Percentiles rank a stretch among this genome's conserved stretches.
phyloP scores from a whole-genome alignment of 2,797 vertebrate genomes.

The Lepus townsendii region DNA sequence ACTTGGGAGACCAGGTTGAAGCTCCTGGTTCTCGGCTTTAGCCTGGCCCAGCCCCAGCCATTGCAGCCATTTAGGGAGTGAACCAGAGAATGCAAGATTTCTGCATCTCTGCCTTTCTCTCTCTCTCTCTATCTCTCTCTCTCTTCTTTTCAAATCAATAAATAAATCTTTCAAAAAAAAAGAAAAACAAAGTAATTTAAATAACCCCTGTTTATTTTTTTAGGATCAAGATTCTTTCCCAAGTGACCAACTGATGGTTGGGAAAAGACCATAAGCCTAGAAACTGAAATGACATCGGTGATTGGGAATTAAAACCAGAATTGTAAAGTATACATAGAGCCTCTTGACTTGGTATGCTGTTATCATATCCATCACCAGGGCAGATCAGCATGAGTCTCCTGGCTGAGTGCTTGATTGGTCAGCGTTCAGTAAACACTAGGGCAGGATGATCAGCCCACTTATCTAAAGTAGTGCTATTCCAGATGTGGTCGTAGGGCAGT shows the following conservation, averaged over 20 bases:
- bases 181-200: constrained; percentile 24
- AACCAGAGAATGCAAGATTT: no score
- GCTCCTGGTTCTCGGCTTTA: no score
- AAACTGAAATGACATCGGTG: constrained; percentile 27
- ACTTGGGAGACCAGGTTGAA: no score
- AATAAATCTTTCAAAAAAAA: no score
- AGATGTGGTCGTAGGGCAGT: not conserved
- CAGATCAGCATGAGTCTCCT: constrained; percentile 2
- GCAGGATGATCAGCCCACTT: not conserved
- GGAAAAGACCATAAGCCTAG: not conserved
- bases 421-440: not conserved
- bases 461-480: not conserved
- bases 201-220: constrained; percentile 54
- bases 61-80: no score
- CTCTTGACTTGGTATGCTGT: not conserved
- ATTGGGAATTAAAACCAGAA: constrained; percentile 58
- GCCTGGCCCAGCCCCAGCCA: no score
- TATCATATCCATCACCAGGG: constrained; percentile 1
- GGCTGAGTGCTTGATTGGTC: not conserved
- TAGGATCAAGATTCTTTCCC: constrained; percentile 48
- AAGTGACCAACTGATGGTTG: constrained; percentile 34
- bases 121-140: no score
- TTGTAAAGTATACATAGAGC: not conserved
- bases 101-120: no score
- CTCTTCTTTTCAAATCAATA: no score